These are phyloP conservation scores for Solenodon paradoxus DNA, from an alignment of 2,113 vertebrate species.

Conservation along the genomic window DNA sequence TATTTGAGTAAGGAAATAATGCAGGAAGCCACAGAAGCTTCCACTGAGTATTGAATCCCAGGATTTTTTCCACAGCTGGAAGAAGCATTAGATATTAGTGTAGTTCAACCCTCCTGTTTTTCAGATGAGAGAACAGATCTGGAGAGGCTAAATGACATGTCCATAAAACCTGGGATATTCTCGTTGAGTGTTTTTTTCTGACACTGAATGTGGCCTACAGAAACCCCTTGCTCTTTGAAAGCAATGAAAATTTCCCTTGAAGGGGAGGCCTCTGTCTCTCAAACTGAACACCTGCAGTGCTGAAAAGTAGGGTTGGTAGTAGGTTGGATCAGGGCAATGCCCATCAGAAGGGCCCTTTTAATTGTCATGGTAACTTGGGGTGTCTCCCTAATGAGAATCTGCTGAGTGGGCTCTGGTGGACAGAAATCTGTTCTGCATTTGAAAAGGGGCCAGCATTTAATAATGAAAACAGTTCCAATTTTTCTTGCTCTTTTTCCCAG, in stretches of 20 bases:
- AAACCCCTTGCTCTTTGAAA: not conserved
- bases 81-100: slow-evolving; percentile 49
- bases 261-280: not conserved
- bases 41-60: not conserved
- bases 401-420: not conserved
- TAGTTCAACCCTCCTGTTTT: not conserved
- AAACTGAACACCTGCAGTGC: not conserved
- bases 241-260: not conserved
- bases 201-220: not conserved
- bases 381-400: not conserved
- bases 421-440: slow-evolving; percentile 20
- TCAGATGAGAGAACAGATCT: slow-evolving; percentile 33
- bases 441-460: not conserved
- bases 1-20: not conserved
- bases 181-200: not conserved
- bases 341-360: not conserved
- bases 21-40: not conserved
- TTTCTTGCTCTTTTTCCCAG: slow-evolving; percentile 18
- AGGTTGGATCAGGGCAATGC: not conserved
- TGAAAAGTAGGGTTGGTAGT: not conserved
- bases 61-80: slow-evolving; percentile 37
- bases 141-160: not conserved
- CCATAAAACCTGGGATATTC: not conserved
- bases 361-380: not conserved
- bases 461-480: slow-evolving; percentile 40